These are phyloP conservation scores for Petrophora chlorosata DNA, from an alignment of 2,888 invertebrate species.

Conservation along the genomic window DNA sequence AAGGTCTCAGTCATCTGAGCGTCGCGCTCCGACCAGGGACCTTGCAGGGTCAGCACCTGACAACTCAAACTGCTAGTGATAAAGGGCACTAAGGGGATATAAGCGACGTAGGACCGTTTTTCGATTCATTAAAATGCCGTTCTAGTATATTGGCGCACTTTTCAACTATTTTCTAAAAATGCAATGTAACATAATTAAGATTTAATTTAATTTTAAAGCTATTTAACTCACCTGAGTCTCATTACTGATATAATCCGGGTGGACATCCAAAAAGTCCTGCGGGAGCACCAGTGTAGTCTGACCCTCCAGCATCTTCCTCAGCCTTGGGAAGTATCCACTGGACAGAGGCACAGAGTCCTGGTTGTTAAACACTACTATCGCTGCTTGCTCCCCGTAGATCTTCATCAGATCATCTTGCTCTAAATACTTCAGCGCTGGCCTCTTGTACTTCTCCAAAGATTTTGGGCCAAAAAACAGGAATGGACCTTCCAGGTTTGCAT, in stretches of 20 bases:
- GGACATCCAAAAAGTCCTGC: conserved; percentile 82
- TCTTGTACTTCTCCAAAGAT: conserved; percentile 69
- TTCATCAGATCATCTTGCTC: conserved; percentile 82
- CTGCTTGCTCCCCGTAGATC: conserved; percentile 82
- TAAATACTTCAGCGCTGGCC: conserved; percentile 78
- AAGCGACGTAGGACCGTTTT: no score
- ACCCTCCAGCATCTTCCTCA: conserved; percentile 81
- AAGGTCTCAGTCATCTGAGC: conserved; percentile 84
- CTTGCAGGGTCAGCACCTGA: conserved; percentile 83
- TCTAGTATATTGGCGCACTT: no score
- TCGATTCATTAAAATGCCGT: no score
- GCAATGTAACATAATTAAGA: background rate
- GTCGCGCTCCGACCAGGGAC: conserved; percentile 84
- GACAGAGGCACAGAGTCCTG: conserved; percentile 82
- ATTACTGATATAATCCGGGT: conserved; percentile 84
- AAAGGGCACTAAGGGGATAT: no score
- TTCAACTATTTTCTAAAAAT: no score
- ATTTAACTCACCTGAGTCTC: conserved; percentile 79
- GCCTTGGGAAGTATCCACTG: conserved; percentile 79
- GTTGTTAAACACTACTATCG: conserved; percentile 84
- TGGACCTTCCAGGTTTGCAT: conserved; percentile 82
- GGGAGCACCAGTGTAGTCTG: conserved; percentile 80
- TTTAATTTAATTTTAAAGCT: background rate
- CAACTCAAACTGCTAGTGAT: no score
- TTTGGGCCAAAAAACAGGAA: conserved; percentile 85